A percentile compares a stretch with the other conserved stretches of the same genome.
Conservation (phyloP, 2,113 vertebrate species). For the Andinoacara biseriatus region DNA sequence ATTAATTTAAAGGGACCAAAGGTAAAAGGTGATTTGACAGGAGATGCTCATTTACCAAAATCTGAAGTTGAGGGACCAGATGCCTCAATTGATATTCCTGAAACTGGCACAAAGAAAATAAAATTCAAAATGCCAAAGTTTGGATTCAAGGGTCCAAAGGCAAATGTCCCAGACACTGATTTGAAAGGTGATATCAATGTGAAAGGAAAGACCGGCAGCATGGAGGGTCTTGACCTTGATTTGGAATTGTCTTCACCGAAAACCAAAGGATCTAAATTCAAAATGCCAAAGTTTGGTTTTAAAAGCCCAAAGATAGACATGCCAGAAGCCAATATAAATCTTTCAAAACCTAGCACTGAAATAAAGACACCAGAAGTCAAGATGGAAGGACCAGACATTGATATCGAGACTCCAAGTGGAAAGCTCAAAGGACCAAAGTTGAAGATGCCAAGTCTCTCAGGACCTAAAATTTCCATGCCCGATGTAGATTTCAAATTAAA, state of each 20-base stretch:
- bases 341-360: background rate
- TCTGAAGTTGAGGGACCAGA: conserved; percentile 9
- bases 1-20: conserved; percentile 65
- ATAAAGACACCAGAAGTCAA: conserved; percentile 51
- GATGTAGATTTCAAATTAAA: conserved; percentile 44
- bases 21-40: background rate
- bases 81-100: background rate
- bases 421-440: conserved; percentile 24
- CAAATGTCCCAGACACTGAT: background rate
- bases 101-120: too few relatives aligned
- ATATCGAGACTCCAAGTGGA: background rate
- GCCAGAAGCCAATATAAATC: conserved; percentile 17
- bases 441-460: background rate
- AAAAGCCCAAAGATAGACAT: background rate
- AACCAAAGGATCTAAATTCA: background rate
- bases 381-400: background rate
- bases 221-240: background rate
- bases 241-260: background rate
- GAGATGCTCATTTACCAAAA: conserved; percentile 3
- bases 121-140: conserved; percentile 8
- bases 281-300: background rate
- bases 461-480: accelerated
- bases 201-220: background rate
- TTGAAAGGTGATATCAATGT: background rate
- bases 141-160: background rate